phyloP scores from a whole-genome alignment of 1,140 invertebrate genomes.

The Akabosia matsudoensis region DNA sequence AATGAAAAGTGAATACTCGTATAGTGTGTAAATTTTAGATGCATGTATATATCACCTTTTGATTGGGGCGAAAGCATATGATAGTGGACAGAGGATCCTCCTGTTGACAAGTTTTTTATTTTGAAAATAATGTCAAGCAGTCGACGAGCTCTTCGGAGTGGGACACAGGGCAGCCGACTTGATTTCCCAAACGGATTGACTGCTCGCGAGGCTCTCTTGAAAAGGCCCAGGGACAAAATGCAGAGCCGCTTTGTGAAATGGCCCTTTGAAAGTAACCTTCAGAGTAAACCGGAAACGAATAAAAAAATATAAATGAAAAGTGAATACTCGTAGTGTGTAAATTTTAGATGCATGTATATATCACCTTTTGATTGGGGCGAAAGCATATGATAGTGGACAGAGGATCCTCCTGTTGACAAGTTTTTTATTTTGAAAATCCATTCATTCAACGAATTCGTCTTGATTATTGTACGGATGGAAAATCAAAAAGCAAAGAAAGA shows the following conservation, averaged over 20 bases:
- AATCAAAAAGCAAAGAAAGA: too few species aligned
- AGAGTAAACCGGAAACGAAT: not conserved
- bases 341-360: not conserved
- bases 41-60: not conserved
- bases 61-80: constrained; percentile 3
- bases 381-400: constrained; percentile 6
- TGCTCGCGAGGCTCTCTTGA: constrained; percentile 51
- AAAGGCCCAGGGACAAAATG: constrained; percentile 56
- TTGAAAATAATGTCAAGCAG: not conserved
- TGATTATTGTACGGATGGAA: too few species aligned
- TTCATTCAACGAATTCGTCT: not conserved
- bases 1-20: too few species aligned
- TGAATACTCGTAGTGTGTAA: not conserved
- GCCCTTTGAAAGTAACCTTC: constrained; percentile 52
- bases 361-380: not conserved
- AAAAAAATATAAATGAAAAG: too few species aligned
- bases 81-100: too few species aligned
- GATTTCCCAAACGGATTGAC: constrained; percentile 51
- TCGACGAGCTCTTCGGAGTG: not conserved
- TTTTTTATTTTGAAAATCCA: not conserved
- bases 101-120: too few species aligned
- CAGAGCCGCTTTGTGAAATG: constrained; percentile 55
- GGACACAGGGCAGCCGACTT: constrained; percentile 47
- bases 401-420: too few species aligned
- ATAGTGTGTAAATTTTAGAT: not conserved